These are phyloP conservation scores for Crocuta crocuta DNA, from an alignment of 2,113 vertebrate genomes.

Conservation along the genomic window DNA sequence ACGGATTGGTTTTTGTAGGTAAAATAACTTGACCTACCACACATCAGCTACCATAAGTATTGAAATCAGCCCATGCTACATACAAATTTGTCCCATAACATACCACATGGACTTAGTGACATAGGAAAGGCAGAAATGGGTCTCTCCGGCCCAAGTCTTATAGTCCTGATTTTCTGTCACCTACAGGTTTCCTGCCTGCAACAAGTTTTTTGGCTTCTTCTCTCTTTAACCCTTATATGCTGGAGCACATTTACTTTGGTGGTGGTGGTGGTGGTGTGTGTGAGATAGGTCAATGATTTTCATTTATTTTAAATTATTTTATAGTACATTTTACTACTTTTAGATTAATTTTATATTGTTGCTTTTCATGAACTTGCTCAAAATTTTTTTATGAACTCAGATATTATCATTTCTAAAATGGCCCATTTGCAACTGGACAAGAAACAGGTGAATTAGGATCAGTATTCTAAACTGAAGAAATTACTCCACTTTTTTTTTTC, in stretches of 20 bases:
- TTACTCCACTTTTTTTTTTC: not conserved
- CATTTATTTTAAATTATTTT: not conserved
- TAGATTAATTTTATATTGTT: not conserved
- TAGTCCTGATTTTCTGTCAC: not conserved
- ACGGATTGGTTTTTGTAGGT: not conserved
- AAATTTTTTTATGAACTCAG: not conserved
- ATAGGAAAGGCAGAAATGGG: not conserved
- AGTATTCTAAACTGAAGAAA: not conserved
- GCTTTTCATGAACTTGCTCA: not conserved
- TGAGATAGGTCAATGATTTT: not conserved
- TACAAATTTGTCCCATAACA: not conserved
- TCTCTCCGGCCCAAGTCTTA: not conserved
- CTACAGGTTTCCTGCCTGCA: not conserved
- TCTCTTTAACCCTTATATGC: not conserved
- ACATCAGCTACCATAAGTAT: not conserved
- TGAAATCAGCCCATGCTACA: not conserved
- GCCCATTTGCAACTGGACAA: not conserved
- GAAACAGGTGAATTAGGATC: not conserved
- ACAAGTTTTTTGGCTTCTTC: not conserved
- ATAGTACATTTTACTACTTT: not conserved
- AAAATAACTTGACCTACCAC: not conserved
- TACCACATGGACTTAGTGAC: not conserved
- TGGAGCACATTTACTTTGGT: not conserved
- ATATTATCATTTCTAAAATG: constrained; percentile 6
- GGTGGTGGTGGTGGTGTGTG: not conserved